These are phyloP conservation scores for Zeus faber DNA, from an alignment of 2,113 vertebrate genomes.

Conservation along the genomic window DNA sequence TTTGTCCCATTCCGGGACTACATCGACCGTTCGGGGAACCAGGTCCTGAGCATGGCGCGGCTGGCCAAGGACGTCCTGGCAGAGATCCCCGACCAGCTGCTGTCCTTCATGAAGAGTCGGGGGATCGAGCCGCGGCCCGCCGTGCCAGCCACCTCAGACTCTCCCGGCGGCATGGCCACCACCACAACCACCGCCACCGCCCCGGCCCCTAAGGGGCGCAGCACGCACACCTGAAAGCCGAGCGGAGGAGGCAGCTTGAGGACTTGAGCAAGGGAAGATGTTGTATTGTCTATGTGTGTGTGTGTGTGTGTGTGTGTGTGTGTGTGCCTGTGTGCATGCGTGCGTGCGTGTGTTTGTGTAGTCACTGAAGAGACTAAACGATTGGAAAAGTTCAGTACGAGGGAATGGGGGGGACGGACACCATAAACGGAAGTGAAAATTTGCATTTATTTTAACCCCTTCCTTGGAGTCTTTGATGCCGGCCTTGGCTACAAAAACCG, in stretches of 20 bases:
- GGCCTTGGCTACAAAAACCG: too few species aligned
- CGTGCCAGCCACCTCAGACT: slow-evolving; percentile 42
- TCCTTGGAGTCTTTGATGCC: too few species aligned
- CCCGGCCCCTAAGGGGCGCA: slow-evolving; percentile 26
- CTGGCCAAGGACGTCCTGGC: slow-evolving; percentile 91
- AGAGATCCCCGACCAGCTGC: slow-evolving; percentile 90
- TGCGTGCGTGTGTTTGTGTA: slow-evolving; percentile 8
- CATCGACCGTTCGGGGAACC: slow-evolving; percentile 87
- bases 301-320: slow-evolving; percentile 9
- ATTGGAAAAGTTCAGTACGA: background rate
- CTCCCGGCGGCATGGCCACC: slow-evolving; percentile 23
- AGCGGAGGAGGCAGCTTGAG: background rate
- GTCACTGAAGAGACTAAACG: background rate
- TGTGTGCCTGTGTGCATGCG: slow-evolving; percentile 1
- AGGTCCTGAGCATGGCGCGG: slow-evolving; percentile 92
- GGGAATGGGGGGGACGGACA: background rate
- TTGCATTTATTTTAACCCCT: too few species aligned
- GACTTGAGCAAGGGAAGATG: background rate
- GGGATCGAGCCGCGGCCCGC: slow-evolving; percentile 82
- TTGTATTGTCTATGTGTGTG: slow-evolving; percentile 8
- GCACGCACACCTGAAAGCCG: slow-evolving; percentile 25
- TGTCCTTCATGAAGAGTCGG: slow-evolving; percentile 89
- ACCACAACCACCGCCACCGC: slow-evolving; percentile 6
- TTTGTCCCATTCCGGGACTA: slow-evolving; percentile 95
- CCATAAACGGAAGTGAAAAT: too few species aligned